Base-by-base conservation (phyloP, 2,113 vertebrate genomes). In the Theristicus caerulescens region DNA sequence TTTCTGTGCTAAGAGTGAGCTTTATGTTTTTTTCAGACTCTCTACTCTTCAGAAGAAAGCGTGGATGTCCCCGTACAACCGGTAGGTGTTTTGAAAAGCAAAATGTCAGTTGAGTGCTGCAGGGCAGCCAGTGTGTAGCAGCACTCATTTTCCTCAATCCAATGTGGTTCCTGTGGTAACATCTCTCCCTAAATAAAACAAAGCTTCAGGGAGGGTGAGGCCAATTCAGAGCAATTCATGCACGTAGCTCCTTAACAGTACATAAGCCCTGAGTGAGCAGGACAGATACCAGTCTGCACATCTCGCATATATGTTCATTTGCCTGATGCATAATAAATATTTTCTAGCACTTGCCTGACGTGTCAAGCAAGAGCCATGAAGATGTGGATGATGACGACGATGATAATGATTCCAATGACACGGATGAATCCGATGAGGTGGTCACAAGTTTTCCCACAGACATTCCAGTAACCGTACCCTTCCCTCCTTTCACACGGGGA, bases 361-460 rank as follows among this genome's bases (percentile, higher is more conserved):
- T 88, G 36, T 55, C 96, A 44, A 98, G 97, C 81, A 94, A 89
- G 67, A 98, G 97, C 74, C 95, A 73, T 1, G 98, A 98, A 86
- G 97, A 95, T 11, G 77, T 83, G 25, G 89, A 94, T 14, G 92
- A 87, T 2, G 80, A 97, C 1, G 67, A 96, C 0, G 90, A 96
- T 9, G 94, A 97, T 10, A 78, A 98, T 2, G 97, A 98, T 74
- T 98, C 97, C 67, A 95, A 98, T 13, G 97, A 98, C 34, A 80
- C 97, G 0, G 97, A 98, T 47, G 98, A 98, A 57, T 98, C 98
- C 0, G 95, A 98, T 10, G 98, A 98, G 67, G 38, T 54, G 16
- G 8, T 64, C 84, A 98, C 96, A 0, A 16, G 44, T 24, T 66
- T 64, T 29, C 90, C 98, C 91, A 97, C 96, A 5, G 86, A 93